Evolutionary conservation across 2,797 vertebrate species (phyloP).

Genomic region (Chelon labrosus): DNA sequence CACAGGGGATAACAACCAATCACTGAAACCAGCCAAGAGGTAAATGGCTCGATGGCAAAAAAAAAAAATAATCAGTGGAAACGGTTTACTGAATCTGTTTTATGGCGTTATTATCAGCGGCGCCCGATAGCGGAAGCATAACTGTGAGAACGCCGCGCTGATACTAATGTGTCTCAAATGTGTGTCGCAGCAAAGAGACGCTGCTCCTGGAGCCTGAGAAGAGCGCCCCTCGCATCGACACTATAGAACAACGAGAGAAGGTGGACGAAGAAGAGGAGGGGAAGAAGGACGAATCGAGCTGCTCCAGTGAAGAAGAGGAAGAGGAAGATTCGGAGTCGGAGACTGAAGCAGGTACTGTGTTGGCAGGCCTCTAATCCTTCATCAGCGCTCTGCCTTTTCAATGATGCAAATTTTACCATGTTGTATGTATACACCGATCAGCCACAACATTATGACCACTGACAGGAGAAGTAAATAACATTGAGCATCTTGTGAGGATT

Average conservation of each 20-base stretch:
- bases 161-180: neutral
- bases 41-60: conserved; percentile 67
- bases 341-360: conserved; percentile 91
- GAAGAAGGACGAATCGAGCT: conserved; percentile 99
- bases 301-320: conserved; percentile 98
- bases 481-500: too few relatives aligned
- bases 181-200: conserved; percentile 90
- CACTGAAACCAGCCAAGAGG: conserved; percentile 95
- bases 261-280: conserved; percentile 96
- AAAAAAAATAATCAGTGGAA: neutral
- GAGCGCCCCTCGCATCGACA: conserved; percentile 91
- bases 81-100: neutral
- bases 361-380: too few relatives aligned
- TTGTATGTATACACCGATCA: neutral
- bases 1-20: conserved; percentile 95
- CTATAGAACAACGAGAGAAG: conserved; percentile 96
- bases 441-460: neutral
- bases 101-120: neutral
- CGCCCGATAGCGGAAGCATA: too few relatives aligned
- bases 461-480: too few relatives aligned
- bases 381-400: too few relatives aligned
- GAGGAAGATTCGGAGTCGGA: conserved; percentile 99
- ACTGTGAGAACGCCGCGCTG: neutral
- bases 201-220: conserved; percentile 96
- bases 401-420: too few relatives aligned